Percentiles rank a stretch among this genome's conserved stretches.
These are phyloP conservation scores for Willisornis vidua DNA, from an alignment of 2,113 vertebrate species.

Conservation along the genomic window DNA sequence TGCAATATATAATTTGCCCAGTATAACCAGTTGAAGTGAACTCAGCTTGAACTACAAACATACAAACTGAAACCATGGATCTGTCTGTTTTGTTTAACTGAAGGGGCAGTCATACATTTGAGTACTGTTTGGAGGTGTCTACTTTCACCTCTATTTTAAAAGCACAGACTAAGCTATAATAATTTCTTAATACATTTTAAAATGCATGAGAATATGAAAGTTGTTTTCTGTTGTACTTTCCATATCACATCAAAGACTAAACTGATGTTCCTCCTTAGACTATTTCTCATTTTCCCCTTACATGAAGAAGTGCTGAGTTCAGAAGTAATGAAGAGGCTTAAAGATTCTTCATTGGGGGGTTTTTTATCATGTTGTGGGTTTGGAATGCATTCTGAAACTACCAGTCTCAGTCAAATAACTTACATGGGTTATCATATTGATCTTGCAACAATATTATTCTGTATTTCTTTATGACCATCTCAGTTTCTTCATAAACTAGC, in stretches of 20 bases:
- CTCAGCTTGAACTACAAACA: background rate
- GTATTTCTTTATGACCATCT: background rate
- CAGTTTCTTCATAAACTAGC: background rate
- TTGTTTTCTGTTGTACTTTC: background rate
- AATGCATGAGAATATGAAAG: background rate
- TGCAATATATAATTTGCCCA: background rate
- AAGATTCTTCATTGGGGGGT: background rate
- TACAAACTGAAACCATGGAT: background rate
- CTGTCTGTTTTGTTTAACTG: background rate
- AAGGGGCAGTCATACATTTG: background rate
- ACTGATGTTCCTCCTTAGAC: background rate
- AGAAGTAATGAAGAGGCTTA: background rate
- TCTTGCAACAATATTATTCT: background rate
- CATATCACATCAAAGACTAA: background rate
- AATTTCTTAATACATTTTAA: background rate
- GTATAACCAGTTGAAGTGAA: background rate
- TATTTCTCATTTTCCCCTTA: background rate
- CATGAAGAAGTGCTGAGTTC: background rate
- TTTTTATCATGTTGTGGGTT: accelerated
- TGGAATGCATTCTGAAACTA: background rate
- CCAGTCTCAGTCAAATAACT: background rate
- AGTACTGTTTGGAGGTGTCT: background rate
- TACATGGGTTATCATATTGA: background rate
- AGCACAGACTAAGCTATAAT: background rate
- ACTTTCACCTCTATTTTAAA: background rate